Evolutionary conservation across 30 jellyfish, hydroid and myxozoan species (phyloP).

Genomic region (Rhopilema esculentum): DNA sequence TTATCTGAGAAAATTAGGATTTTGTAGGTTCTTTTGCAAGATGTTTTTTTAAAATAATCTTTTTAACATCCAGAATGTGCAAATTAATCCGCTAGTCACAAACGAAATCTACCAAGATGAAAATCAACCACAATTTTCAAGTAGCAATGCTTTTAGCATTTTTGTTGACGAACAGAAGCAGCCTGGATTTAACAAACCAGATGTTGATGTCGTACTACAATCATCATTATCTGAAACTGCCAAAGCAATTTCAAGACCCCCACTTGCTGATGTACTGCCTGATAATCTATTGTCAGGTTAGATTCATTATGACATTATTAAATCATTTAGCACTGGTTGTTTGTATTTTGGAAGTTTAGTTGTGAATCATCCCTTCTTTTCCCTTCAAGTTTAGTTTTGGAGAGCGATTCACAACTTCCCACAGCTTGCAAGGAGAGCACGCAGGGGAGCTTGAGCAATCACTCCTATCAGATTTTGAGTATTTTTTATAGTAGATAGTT

Average conservation of each 20-base stretch:
- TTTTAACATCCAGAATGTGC: too few species aligned
- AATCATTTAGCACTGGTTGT: background rate
- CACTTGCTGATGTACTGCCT: slow-evolving; percentile 44
- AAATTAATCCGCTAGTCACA: background rate
- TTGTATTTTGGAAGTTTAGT: background rate
- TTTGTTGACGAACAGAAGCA: slow-evolving; percentile 20
- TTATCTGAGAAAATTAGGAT: too few species aligned
- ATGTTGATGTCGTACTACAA: too few species aligned
- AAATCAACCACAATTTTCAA: background rate
- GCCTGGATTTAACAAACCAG: background rate
- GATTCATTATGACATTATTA: background rate
- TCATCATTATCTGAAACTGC: slow-evolving; percentile 36
- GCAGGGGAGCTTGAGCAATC: too few species aligned
- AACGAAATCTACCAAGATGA: background rate
- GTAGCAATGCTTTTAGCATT: slow-evolving; percentile 26
- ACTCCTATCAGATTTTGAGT: too few species aligned
- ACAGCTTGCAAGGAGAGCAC: too few species aligned
- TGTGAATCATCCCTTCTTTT: background rate
- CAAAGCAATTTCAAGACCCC: slow-evolving; percentile 24
- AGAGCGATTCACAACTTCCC: too few species aligned
- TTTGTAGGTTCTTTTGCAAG: too few species aligned
- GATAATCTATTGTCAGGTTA: slow-evolving; percentile 15
- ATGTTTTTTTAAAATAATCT: too few species aligned
- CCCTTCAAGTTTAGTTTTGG: background rate
- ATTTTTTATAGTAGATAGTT: too few species aligned